Evolutionary conservation across 2,113 vertebrate genomes (phyloP), one percentile per base, ranked within the genome.

Genomic region (Phocoena phocoena): DNA sequence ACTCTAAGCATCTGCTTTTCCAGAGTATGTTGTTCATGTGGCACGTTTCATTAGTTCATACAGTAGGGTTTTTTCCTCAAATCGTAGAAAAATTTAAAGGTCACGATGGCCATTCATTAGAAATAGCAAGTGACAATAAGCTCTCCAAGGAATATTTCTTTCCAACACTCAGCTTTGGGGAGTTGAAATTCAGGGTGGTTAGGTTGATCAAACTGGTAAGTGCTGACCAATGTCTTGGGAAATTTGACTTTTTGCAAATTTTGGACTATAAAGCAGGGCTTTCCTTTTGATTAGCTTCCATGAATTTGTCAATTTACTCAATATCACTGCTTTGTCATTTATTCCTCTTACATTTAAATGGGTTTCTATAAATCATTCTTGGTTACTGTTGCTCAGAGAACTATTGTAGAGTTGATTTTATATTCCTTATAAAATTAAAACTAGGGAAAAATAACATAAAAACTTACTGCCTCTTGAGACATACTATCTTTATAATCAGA

Each of bases 401-500:
- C 18, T 73, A 4, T 41, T 91, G 7, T 36, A 44, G 21, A 47
- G 5, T n/a, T 76, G 71, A 76, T 41, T 93, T 89, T 94, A 20
- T 88, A 38, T 67, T 94, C 90, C 62, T 68, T n/a, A 91, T 62
- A 31, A 95, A 92, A 26, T 70, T 76, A 76, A 74, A 85, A 38
- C 33, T 50, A 44, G 63, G 63, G 81, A 41, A 77, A 93, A 80
- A 65, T 70, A 74, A 25, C 25, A 21, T 38, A 73, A 92, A 74
- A 47, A 33, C 41, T 90, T 85, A 67, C 33, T 28, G 5, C 62
- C 4, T 93, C 0, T 0, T 91, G 71, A 95, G 53, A 85, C 8
- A 33, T 53, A 53, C 13, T 60, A 0, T 71, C 95, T 88, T 88
- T 91, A 31, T 74, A 88, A 83, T 88, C 25, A 79, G 23, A 38